These are phyloP conservation scores for Rhynchonycteris naso DNA, from an alignment of 2,797 vertebrate species.

Conservation along the genomic window DNA sequence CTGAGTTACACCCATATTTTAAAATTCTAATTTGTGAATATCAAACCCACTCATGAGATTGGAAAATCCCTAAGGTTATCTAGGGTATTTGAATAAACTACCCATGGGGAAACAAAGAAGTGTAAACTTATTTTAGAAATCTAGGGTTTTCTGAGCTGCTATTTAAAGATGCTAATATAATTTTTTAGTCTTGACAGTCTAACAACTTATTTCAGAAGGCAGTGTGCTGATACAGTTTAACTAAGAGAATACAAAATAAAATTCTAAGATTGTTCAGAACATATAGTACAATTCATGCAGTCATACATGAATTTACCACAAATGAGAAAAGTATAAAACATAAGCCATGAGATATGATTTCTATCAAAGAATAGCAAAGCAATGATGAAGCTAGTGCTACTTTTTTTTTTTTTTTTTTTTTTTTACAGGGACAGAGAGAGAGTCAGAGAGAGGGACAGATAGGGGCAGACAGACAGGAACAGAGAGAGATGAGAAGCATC, in stretches of 20 bases:
- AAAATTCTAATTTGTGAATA: slow-evolving; percentile 41
- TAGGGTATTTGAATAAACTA: slow-evolving; percentile 10
- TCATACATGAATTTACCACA: neutral
- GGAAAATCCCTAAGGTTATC: slow-evolving; percentile 55
- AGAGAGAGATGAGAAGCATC: too few relatives aligned
- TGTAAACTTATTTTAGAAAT: slow-evolving; percentile 47
- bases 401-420: too few relatives aligned
- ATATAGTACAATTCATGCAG: neutral
- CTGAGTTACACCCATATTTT: neutral
- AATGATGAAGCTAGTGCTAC: too few relatives aligned
- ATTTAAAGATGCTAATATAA: neutral
- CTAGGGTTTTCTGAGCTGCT: neutral
- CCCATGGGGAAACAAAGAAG: neutral
- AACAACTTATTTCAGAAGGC: slow-evolving; percentile 1
- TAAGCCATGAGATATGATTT: neutral
- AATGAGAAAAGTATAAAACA: neutral
- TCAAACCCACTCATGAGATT: neutral
- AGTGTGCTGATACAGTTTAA: neutral
- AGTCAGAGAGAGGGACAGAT: too few relatives aligned
- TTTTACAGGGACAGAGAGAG: too few relatives aligned
- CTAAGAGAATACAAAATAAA: slow-evolving; percentile 7
- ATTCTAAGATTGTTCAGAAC: neutral
- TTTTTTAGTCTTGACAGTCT: neutral
- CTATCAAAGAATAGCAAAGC: slow-evolving; percentile 2
- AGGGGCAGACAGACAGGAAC: too few relatives aligned